These are phyloP conservation scores for Caenorhabditis sp. DNA, from an alignment of 2,888 invertebrate genomes.

Conservation along the genomic window DNA sequence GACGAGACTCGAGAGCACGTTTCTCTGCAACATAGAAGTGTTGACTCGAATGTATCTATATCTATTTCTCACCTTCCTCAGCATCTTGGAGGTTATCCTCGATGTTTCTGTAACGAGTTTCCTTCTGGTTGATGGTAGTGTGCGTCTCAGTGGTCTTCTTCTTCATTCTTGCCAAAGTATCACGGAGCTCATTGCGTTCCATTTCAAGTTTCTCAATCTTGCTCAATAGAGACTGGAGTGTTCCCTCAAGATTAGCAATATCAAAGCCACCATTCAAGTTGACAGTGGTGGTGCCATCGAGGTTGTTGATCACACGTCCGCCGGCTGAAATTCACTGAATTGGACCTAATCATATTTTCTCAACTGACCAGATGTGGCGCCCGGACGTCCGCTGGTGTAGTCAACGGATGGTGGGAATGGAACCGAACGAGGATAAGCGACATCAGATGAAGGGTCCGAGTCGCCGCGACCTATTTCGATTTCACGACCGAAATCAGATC, in stretches of 20 bases:
- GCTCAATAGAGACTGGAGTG: slow-evolving; percentile 72
- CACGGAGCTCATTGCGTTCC: slow-evolving; percentile 77
- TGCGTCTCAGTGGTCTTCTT: slow-evolving; percentile 77
- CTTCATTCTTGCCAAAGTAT: slow-evolving; percentile 76
- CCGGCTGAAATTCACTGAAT: slow-evolving; percentile 28
- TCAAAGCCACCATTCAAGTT: slow-evolving; percentile 71
- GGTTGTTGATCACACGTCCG: slow-evolving; percentile 56
- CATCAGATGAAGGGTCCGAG: slow-evolving; percentile 55
- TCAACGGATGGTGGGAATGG: slow-evolving; percentile 73
- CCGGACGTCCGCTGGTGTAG: slow-evolving; percentile 54
- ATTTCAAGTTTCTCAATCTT: slow-evolving; percentile 76
- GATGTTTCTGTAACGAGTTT: slow-evolving; percentile 75
- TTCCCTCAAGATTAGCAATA: slow-evolving; percentile 72
- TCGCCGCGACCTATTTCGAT: slow-evolving; percentile 65
- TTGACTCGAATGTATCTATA: background rate
- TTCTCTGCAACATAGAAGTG: slow-evolving; percentile 74
- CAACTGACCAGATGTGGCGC: slow-evolving; percentile 43
- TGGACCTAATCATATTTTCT: background rate
- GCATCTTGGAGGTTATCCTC: slow-evolving; percentile 76
- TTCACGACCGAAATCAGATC: slow-evolving; percentile 63
- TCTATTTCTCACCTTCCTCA: slow-evolving; percentile 70
- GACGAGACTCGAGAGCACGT: slow-evolving; percentile 73
- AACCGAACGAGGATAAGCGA: slow-evolving; percentile 68
- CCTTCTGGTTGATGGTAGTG: slow-evolving; percentile 74
- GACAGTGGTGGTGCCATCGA: slow-evolving; percentile 63